Percentiles rank a stretch among this genome's conserved stretches.
phyloP scores from a whole-genome alignment of 2,888 invertebrate genomes.

The Strigamia transsilvanica region DNA sequence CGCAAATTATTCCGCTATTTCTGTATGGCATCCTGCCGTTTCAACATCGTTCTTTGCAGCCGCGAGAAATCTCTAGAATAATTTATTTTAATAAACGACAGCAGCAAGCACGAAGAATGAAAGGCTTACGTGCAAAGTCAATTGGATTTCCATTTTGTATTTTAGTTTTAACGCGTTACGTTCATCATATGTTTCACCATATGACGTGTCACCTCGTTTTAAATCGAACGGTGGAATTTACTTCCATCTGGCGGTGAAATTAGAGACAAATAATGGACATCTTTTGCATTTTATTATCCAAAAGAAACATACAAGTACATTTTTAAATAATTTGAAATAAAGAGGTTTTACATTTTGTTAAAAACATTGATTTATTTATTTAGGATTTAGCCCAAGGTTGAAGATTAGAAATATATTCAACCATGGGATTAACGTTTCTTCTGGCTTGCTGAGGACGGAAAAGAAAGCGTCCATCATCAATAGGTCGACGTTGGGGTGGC shows the following conservation, averaged over 20 bases:
- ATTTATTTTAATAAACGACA: not conserved
- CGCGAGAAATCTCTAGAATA: not conserved
- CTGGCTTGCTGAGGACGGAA: not conserved
- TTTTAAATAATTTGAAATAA: no score
- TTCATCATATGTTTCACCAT: no score
- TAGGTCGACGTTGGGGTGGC: not conserved
- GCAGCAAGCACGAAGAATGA: not conserved
- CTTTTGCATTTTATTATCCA: no score
- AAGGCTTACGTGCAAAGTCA: not conserved
- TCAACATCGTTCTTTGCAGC: not conserved
- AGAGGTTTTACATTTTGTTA: no score
- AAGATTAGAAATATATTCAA: not conserved
- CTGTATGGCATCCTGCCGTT: conserved; percentile 36
- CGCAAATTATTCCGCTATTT: not conserved
- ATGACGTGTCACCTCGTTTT: no score
- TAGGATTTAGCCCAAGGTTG: not conserved
- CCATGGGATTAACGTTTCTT: not conserved
- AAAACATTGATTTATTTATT: not conserved
- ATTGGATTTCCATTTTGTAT: not conserved
- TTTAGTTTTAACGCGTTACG: not conserved
- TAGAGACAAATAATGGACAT: not conserved
- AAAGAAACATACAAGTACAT: no score
- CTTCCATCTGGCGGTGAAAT: not conserved
- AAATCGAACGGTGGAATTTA: not conserved
- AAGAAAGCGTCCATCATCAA: not conserved